Evolutionary conservation across 2,113 vertebrate genomes (phyloP).

Genomic region (Ascaphus truei): DNA sequence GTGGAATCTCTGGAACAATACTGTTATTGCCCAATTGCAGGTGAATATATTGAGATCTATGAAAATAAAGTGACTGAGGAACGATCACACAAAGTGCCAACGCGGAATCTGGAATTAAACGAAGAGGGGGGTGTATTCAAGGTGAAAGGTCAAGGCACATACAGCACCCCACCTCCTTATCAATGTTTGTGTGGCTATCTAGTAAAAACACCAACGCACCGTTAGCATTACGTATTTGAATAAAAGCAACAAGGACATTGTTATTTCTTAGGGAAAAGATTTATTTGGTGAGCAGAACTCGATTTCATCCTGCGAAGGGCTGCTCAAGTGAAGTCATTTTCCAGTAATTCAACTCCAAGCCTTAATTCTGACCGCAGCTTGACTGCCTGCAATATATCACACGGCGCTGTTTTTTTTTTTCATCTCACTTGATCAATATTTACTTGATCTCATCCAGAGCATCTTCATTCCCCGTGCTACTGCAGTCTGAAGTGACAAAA

Average conservation of each 20-base stretch:
- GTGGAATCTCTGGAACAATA: not conserved
- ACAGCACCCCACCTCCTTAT: not conserved
- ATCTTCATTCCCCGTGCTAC: slow-evolving; percentile 16
- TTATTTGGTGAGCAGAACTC: not conserved
- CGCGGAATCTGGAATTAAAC: slow-evolving; percentile 11
- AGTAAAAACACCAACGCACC: no score
- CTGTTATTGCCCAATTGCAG: not conserved
- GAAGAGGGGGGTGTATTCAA: no score
- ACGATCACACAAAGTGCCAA: no score
- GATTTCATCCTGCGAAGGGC: not conserved
- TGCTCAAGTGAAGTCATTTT: not conserved
- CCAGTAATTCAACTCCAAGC: slow-evolving; percentile 2
- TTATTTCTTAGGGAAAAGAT: not conserved
- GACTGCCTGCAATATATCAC: not conserved
- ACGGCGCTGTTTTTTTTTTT: slow-evolving; percentile 7
- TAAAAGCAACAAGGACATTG: not conserved
- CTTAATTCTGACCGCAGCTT: slow-evolving; percentile 24
- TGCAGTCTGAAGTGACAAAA: slow-evolving; percentile 7
- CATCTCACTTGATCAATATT: slow-evolving; percentile 23
- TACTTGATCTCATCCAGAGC: slow-evolving; percentile 26
- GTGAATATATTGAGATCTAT: not conserved
- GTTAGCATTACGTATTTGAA: not conserved
- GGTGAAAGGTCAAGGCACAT: not conserved
- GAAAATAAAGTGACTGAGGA: slow-evolving; percentile 3
- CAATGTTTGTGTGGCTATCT: no score